A percentile compares a stretch with the other conserved stretches of the same genome.
These are phyloP conservation scores for Temnothorax rugatulus DNA, from an alignment of 2,888 invertebrate species.

Conservation along the genomic window DNA sequence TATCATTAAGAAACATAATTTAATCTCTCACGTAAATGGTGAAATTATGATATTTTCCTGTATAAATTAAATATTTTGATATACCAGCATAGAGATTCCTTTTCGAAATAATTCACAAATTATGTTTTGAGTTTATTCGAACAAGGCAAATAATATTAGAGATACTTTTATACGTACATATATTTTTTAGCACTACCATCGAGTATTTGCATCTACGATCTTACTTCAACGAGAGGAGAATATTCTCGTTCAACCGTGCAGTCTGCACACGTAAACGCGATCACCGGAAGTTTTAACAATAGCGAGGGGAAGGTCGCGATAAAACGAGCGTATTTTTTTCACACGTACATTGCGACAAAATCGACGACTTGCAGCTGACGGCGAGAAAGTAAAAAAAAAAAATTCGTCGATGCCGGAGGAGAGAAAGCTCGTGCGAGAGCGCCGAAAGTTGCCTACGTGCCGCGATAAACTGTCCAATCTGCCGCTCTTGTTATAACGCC, in stretches of 20 bases:
- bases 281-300: constrained; percentile 35
- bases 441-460: constrained; percentile 55
- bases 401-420: constrained; percentile 16
- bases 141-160: background rate
- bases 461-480: constrained; percentile 61
- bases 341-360: constrained; percentile 11
- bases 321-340: constrained; percentile 29
- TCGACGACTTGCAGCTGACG: constrained; percentile 46
- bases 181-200: background rate
- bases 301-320: background rate
- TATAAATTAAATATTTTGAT: background rate
- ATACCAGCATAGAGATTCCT: background rate
- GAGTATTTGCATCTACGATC: background rate
- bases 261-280: background rate
- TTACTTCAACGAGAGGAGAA: background rate
- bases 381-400: constrained; percentile 7
- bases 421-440: constrained; percentile 31
- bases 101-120: background rate
- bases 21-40: background rate
- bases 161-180: background rate
- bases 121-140: background rate
- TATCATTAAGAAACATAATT: constrained; percentile 13
- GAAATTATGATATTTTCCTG: background rate
- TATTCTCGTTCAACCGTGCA: background rate
- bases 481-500: constrained; percentile 53